Conservation (phyloP, 2,113 vertebrate genomes). For the Sylvietta virens region DNA sequence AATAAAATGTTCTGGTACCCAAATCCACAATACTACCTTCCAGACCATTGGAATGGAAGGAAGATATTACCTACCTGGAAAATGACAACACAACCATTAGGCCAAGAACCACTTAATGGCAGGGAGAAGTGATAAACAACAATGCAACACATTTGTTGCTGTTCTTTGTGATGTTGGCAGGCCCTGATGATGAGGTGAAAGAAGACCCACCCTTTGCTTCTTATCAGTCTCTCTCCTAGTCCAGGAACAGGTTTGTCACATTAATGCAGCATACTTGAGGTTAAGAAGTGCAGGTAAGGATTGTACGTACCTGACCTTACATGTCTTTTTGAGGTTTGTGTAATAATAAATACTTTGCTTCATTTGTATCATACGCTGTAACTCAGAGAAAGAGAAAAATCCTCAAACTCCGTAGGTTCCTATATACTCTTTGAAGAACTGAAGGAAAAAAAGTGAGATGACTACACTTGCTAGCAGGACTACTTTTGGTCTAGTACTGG, state of each 20-base stretch:
- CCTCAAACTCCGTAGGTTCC: not conserved
- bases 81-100: not conserved
- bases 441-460: not conserved
- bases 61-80: not conserved
- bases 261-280: not conserved
- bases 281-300: not conserved
- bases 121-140: not conserved
- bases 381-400: not conserved
- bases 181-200: not conserved
- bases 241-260: not conserved
- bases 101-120: not conserved
- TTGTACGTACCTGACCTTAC: not conserved
- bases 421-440: not conserved
- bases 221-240: not conserved
- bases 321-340: not conserved
- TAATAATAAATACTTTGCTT: not conserved
- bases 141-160: not conserved
- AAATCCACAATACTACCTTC: not conserved
- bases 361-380: not conserved
- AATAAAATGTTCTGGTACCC: not conserved
- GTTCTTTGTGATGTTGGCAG: not conserved
- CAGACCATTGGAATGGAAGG: not conserved
- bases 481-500: not conserved
- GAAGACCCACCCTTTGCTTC: not conserved
- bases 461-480: not conserved